A percentile compares a stretch with the other conserved stretches of the same genome.
phyloP scores from a whole-genome alignment of 2,797 vertebrate genomes.

The Brachyrhaphis roseni region DNA sequence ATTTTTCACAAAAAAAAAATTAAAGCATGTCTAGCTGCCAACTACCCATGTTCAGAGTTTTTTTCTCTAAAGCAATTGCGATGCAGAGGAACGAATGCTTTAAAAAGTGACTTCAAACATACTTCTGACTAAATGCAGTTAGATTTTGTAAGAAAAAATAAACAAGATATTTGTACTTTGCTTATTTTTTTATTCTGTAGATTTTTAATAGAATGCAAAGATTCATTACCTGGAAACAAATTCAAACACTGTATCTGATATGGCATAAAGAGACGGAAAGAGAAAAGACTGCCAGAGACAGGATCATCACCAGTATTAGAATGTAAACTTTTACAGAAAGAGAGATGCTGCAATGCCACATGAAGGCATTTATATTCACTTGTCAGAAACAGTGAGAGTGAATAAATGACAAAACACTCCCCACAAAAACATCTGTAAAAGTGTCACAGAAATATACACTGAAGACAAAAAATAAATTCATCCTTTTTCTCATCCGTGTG shows the following conservation, averaged over 20 bases:
- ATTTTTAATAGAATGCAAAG: slow-evolving; percentile 85
- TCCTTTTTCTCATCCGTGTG: slow-evolving; percentile 57
- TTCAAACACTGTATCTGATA: slow-evolving; percentile 79
- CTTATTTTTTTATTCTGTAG: slow-evolving; percentile 82
- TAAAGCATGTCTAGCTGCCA: too few relatives aligned
- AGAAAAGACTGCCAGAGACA: slow-evolving; percentile 67
- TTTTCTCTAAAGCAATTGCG: too few relatives aligned
- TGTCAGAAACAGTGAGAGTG: slow-evolving; percentile 69
- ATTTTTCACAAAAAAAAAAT: too few relatives aligned
- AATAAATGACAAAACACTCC: slow-evolving; percentile 77
- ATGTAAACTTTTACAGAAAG: slow-evolving; percentile 82
- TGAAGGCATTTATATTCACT: slow-evolving; percentile 57
- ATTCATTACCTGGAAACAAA: slow-evolving; percentile 78
- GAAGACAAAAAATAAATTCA: slow-evolving; percentile 77
- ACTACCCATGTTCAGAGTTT: too few relatives aligned
- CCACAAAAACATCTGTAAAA: slow-evolving; percentile 78
- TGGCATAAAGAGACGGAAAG: slow-evolving; percentile 74
- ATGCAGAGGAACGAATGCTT: background rate
- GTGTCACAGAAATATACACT: slow-evolving; percentile 77
- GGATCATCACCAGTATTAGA: slow-evolving; percentile 70
- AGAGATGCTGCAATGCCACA: slow-evolving; percentile 69
- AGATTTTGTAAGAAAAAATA: background rate
- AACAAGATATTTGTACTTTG: slow-evolving; percentile 54
- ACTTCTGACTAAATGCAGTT: background rate
- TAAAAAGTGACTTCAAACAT: background rate